A percentile compares a stretch with the other conserved stretches of the same genome.
These are phyloP conservation scores for Noctua comes DNA, from an alignment of 2,888 invertebrate species.

Conservation along the genomic window DNA sequence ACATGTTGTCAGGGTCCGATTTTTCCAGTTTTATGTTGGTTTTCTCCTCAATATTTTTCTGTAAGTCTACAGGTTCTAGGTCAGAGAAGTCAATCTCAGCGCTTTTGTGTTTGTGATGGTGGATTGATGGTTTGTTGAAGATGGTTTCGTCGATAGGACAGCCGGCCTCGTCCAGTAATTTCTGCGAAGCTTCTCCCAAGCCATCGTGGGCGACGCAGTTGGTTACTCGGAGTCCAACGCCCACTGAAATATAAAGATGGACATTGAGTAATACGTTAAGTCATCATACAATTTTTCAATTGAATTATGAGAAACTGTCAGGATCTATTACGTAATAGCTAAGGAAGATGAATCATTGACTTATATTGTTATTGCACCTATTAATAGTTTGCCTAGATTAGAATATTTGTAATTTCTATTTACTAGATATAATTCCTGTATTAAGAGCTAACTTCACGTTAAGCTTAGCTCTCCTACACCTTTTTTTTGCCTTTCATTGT, in stretches of 20 bases:
- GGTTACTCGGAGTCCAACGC: conserved; percentile 93
- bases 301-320: conserved; percentile 33
- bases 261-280: conserved; percentile 40
- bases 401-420: background rate
- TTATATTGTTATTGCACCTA: conserved; percentile 19
- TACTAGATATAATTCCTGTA: background rate
- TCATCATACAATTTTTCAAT: conserved; percentile 37
- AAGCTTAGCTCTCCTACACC: background rate
- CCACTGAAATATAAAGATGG: conserved; percentile 86
- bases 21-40: conserved; percentile 77
- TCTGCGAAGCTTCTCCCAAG: conserved; percentile 93
- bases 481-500: background rate
- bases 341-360: conserved; percentile 14
- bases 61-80: conserved; percentile 78
- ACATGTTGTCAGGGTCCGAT: conserved; percentile 81
- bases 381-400: background rate
- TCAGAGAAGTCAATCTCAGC: conserved; percentile 84
- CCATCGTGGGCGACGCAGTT: conserved; percentile 95
- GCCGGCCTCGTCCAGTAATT: conserved; percentile 93
- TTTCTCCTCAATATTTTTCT: conserved; percentile 80
- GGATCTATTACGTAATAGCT: conserved; percentile 20
- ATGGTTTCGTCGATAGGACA: conserved; percentile 93
- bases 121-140: conserved; percentile 89
- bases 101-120: conserved; percentile 81
- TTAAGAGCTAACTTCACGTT: background rate